These are phyloP conservation scores for Falco naumanni DNA, from an alignment of 2,797 vertebrate genomes.

Conservation along the genomic window DNA sequence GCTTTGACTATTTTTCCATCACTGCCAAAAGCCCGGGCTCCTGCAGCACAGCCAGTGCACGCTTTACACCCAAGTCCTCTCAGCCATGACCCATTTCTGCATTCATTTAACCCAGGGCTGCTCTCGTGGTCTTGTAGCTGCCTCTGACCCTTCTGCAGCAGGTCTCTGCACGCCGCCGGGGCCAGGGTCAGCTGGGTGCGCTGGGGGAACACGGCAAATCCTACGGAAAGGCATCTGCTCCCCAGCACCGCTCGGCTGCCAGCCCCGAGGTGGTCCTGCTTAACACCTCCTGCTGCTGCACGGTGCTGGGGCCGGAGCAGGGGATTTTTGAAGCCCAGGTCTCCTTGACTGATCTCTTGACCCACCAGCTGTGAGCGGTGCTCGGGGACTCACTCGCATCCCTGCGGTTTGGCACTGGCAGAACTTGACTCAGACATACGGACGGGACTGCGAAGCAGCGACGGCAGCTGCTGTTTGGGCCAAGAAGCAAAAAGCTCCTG, in stretches of 20 bases:
- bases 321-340: background rate
- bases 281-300: background rate
- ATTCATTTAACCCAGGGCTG: background rate
- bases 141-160: background rate
- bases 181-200: background rate
- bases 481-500: conserved; percentile 60
- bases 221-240: background rate
- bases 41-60: background rate
- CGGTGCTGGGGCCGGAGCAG: background rate
- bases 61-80: background rate
- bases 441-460: conserved; percentile 11
- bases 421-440: conserved; percentile 48
- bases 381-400: background rate
- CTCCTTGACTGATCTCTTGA: background rate
- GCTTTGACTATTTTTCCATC: background rate
- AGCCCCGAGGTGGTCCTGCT: background rate
- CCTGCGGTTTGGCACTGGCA: background rate
- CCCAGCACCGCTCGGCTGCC: background rate
- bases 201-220: background rate
- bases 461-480: background rate
- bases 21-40: fast-evolving
- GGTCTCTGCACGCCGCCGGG: background rate
- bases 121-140: background rate
- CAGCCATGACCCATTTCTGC: background rate
- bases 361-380: background rate